Percentiles rank a stretch among this genome's conserved stretches.
Evolutionary conservation across 35 echinoderm and acorn worm species (phyloP).

Genomic region (Ophioderma brevispina): DNA sequence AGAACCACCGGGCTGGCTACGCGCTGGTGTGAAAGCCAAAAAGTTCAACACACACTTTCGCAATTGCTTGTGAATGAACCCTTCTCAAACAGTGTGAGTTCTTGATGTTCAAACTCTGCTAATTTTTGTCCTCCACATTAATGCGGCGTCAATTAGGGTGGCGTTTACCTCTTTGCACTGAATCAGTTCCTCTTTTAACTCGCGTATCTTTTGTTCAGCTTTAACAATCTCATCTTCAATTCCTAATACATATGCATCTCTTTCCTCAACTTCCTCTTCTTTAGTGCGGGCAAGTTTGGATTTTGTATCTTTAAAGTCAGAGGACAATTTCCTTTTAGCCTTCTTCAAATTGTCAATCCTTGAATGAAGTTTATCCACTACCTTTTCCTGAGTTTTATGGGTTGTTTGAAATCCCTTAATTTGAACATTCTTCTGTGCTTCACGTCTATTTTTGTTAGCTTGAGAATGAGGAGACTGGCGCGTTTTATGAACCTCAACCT

Average conservation of each 20-base stretch:
- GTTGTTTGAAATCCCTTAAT: background rate
- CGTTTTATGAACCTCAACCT: too few species aligned
- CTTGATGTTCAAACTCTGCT: background rate
- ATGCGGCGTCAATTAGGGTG: background rate
- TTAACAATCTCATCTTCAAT: background rate
- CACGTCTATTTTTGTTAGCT: background rate
- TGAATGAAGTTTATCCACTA: slow-evolving; percentile 7
- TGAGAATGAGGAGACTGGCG: background rate
- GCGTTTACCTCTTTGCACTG: background rate
- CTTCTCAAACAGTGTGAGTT: background rate
- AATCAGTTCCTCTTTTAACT: background rate
- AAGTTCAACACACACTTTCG: slow-evolving; percentile 23
- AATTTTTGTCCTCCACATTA: background rate
- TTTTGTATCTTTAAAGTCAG: background rate
- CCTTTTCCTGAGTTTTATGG: background rate
- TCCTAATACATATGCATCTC: background rate
- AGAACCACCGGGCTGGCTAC: too few species aligned
- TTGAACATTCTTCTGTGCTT: background rate
- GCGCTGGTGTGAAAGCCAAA: slow-evolving; percentile 8
- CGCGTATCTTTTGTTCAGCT: background rate
- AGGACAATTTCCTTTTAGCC: background rate
- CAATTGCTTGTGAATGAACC: background rate
- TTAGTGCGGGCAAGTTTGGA: background rate
- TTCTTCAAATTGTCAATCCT: background rate
- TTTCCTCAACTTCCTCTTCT: background rate